Conservation (phyloP, 2,888 invertebrate species). For the Xanthia togata region DNA sequence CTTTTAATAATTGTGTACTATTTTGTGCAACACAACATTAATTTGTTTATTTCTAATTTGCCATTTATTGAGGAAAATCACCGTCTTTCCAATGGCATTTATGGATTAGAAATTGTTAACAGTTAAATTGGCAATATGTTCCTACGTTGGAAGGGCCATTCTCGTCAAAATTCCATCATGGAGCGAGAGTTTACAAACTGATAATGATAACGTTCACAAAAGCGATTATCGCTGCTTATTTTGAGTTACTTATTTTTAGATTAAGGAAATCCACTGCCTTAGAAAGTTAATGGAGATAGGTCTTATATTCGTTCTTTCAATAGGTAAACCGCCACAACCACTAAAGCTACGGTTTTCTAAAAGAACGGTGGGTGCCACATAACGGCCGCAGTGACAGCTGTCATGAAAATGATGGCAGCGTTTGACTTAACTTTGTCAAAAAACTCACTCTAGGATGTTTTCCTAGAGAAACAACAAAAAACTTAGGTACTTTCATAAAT, state of each 20-base stretch:
- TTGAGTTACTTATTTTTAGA: background rate
- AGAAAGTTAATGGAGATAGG: background rate
- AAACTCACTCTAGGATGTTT: background rate
- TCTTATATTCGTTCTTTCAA: background rate
- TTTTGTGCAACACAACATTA: slow-evolving; percentile 10
- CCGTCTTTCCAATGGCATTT: background rate
- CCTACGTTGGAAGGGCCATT: background rate
- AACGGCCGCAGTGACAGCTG: background rate
- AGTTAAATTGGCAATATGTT: background rate
- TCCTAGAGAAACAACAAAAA: too few relatives aligned
- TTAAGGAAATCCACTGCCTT: background rate
- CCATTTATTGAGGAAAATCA: background rate
- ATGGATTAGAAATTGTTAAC: background rate
- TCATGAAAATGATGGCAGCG: background rate
- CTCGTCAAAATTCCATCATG: background rate
- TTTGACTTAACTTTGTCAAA: background rate
- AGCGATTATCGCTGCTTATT: background rate
- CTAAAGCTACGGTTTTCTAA: too few relatives aligned
- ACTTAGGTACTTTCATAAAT: background rate
- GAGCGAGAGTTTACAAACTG: background rate
- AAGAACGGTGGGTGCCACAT: too few relatives aligned
- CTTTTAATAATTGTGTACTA: background rate
- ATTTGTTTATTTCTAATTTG: background rate
- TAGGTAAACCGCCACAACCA: too few relatives aligned
- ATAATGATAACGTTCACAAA: background rate